phyloP scores from a whole-genome alignment of 2,113 vertebrate species.

The Marmota flaviventris region DNA sequence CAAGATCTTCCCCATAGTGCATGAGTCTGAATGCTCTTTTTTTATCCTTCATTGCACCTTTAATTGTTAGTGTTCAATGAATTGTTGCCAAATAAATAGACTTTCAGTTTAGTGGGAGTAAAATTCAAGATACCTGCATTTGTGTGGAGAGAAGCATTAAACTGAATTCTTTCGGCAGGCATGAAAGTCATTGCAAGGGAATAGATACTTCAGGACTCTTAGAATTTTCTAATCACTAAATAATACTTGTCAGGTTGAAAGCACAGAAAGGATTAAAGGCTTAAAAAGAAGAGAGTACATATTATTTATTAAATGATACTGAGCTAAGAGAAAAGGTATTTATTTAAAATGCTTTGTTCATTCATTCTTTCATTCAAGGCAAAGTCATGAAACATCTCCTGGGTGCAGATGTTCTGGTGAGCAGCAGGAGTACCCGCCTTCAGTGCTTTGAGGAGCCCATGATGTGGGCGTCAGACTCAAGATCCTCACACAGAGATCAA shows the following conservation, averaged over 20 bases:
- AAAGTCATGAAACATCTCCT: neutral
- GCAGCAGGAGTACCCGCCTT: too few relatives aligned
- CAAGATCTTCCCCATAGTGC: neutral
- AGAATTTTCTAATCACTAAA: neutral
- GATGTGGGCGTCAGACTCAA: neutral
- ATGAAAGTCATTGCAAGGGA: neutral
- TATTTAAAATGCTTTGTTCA: neutral
- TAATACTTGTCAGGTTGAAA: neutral
- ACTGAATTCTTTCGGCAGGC: neutral
- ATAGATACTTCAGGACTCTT: neutral
- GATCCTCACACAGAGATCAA: neutral
- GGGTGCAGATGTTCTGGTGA: neutral
- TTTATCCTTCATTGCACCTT: conserved; percentile 30
- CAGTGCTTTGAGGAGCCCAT: neutral
- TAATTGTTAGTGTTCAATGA: conserved; percentile 39
- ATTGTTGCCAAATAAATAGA: conserved; percentile 50
- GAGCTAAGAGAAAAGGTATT: neutral
- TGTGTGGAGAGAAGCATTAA: neutral
- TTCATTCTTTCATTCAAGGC: neutral
- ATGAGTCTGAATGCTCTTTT: neutral
- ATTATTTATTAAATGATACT: neutral
- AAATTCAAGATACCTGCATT: neutral
- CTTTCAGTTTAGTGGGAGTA: neutral
- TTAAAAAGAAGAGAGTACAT: neutral
- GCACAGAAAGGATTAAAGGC: neutral